Conservation (phyloP, 2,888 invertebrate genomes). For the Spialia ferax region DNA sequence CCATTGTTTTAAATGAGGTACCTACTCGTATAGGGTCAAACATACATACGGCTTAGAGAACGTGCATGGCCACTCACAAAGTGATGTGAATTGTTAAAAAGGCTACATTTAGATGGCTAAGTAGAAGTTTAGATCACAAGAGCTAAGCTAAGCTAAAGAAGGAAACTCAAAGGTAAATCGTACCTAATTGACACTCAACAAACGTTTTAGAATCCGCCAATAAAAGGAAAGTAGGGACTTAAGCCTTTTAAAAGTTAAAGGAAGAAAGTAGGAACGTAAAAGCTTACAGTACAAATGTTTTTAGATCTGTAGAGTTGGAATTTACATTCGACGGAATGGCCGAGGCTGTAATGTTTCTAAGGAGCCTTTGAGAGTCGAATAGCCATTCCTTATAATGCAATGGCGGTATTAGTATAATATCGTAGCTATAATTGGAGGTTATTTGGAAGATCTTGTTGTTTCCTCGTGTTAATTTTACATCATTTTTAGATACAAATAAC, state of each 20-base stretch:
- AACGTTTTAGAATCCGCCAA: neutral
- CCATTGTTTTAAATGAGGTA: too few relatives aligned
- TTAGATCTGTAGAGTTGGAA: conserved; percentile 38
- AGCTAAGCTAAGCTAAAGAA: neutral
- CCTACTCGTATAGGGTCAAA: too few relatives aligned
- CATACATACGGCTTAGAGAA: too few relatives aligned
- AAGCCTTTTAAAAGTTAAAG: conserved; percentile 16
- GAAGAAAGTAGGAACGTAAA: conserved; percentile 15
- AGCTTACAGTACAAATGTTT: conserved; percentile 35
- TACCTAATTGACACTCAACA: conserved; percentile 4
- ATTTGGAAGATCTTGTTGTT: conserved; percentile 12
- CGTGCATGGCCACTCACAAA: too few relatives aligned
- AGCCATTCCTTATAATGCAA: conserved; percentile 22
- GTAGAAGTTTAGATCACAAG: neutral
- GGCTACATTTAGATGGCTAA: neutral
- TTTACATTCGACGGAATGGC: conserved; percentile 33
- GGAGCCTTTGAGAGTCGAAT: conserved; percentile 28
- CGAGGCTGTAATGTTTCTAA: conserved; percentile 29
- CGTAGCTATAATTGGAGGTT: neutral
- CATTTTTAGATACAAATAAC: neutral
- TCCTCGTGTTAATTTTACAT: neutral
- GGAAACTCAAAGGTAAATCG: neutral
- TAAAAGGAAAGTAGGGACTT: conserved; percentile 2
- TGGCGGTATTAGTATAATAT: conserved; percentile 18
- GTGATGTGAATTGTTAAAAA: neutral